Evolutionary conservation across 2,113 vertebrate genomes (phyloP).

Genomic region (Prochilodus magdalenae): DNA sequence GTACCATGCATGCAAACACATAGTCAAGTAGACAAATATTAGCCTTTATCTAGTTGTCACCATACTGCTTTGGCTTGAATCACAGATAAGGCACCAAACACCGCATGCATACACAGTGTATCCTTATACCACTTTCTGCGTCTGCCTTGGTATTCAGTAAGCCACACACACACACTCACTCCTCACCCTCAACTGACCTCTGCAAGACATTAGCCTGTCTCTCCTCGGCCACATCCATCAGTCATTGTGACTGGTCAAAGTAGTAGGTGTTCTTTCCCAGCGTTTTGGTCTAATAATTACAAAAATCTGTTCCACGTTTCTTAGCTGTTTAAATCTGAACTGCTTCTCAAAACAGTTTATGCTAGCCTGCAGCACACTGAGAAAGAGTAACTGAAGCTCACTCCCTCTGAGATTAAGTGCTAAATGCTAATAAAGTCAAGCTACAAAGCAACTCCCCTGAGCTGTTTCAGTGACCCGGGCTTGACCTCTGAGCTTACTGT

Average conservation of each 20-base stretch:
- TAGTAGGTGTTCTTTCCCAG: not conserved
- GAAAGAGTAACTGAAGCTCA: constrained; percentile 63
- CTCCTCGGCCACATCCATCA: not conserved
- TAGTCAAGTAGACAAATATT: constrained; percentile 16
- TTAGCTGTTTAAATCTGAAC: not conserved
- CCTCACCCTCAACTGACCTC: constrained; percentile 58
- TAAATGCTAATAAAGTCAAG: constrained; percentile 66
- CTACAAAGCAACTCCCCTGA: constrained; percentile 5
- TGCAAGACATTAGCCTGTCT: constrained; percentile 19
- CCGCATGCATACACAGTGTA: not conserved
- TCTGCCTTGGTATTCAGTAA: constrained; percentile 6
- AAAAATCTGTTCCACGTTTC: not conserved
- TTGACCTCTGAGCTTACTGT: constrained; percentile 44
- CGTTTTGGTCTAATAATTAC: constrained; percentile 2
- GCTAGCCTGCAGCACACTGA: constrained; percentile 50
- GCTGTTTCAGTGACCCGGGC: constrained; percentile 59
- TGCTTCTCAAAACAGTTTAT: not conserved
- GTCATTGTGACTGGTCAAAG: not conserved
- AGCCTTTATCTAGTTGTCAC: not conserved
- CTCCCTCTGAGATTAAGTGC: constrained; percentile 51
- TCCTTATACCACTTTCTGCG: constrained; percentile 1
- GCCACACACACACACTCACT: constrained; percentile 53
- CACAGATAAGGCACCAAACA: not conserved
- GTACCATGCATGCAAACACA: constrained; percentile 4
- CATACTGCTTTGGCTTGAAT: constrained; percentile 21